Evolutionary conservation across 2,113 vertebrate genomes (phyloP).

Genomic region (Motacilla alba): DNA sequence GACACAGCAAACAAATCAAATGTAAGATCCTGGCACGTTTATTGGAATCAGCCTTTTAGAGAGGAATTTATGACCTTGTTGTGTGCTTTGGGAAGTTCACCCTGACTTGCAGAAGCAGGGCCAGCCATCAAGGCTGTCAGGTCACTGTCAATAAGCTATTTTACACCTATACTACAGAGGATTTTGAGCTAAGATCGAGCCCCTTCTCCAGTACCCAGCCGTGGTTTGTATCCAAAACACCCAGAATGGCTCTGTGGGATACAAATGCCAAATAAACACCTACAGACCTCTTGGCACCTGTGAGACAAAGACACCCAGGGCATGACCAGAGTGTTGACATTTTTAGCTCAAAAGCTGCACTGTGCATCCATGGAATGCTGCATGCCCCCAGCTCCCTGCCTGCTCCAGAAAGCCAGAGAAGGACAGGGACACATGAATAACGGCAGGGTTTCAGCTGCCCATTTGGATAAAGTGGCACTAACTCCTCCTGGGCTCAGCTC

Average conservation of each 20-base stretch:
- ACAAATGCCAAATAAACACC: background rate
- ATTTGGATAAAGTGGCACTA: background rate
- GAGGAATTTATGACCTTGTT: background rate
- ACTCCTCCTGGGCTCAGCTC: background rate
- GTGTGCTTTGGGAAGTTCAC: background rate
- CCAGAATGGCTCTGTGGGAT: fast-evolving
- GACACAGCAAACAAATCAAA: background rate
- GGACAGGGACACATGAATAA: background rate
- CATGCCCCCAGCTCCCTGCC: background rate
- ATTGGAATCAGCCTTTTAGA: background rate
- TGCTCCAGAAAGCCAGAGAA: background rate
- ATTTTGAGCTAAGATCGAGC: background rate
- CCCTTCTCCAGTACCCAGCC: background rate
- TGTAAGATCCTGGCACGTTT: background rate
- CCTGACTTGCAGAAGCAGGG: background rate
- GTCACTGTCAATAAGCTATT: background rate
- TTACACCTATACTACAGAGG: fast-evolving
- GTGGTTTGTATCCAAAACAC: background rate
- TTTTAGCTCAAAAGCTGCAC: background rate
- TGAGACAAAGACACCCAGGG: background rate
- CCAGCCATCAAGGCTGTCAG: background rate
- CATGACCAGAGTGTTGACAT: background rate
- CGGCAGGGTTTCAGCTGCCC: background rate
- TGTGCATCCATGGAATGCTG: background rate
- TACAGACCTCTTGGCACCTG: background rate